Percentiles rank a stretch among this genome's conserved stretches.
phyloP scores from a whole-genome alignment of 2,888 invertebrate genomes.

The Rhamnusium bicolor region DNA sequence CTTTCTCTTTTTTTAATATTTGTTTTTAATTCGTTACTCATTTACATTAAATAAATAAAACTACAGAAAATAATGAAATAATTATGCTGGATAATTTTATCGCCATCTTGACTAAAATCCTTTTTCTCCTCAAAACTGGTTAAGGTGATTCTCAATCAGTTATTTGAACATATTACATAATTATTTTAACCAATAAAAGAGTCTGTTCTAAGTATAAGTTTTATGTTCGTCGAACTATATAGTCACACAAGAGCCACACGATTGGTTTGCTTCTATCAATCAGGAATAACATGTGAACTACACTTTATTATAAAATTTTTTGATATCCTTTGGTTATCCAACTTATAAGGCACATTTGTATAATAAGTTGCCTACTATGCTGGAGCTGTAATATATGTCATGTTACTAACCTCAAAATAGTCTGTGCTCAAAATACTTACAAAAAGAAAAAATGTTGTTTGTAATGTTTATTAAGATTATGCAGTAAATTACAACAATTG shows the following conservation, averaged over 20 bases:
- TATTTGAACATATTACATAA: too few species aligned
- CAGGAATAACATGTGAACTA: background rate
- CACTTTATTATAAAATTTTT: background rate
- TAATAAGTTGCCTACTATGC: background rate
- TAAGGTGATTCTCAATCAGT: background rate
- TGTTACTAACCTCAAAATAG: too few species aligned
- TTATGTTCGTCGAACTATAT: too few species aligned
- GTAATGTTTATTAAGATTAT: background rate
- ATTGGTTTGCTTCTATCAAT: too few species aligned
- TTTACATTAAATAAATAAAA: background rate
- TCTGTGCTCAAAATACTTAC: too few species aligned
- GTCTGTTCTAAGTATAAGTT: too few species aligned
- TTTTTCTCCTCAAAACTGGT: background rate
- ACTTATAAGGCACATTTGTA: background rate
- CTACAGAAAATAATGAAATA: background rate
- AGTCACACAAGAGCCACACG: too few species aligned
- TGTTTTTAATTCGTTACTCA: background rate
- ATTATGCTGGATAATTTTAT: background rate
- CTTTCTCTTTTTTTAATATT: conserved; percentile 2
- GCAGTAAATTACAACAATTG: background rate
- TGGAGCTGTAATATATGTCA: too few species aligned
- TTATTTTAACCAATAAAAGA: too few species aligned
- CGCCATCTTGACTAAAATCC: background rate
- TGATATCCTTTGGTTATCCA: too few species aligned
- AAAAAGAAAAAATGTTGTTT: background rate